phyloP scores from a whole-genome alignment of 2,888 invertebrate species.

The Xestia ashworthii region DNA sequence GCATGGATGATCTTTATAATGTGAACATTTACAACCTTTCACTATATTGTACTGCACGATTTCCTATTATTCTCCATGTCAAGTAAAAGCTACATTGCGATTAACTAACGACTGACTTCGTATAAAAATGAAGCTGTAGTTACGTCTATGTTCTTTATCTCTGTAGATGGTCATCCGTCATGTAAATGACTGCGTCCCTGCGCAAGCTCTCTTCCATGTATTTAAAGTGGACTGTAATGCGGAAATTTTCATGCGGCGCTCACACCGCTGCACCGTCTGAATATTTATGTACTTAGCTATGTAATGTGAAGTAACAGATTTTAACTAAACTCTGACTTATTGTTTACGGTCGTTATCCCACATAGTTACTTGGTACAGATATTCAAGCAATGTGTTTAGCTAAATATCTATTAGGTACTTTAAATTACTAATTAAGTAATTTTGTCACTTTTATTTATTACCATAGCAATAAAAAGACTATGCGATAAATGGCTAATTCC shows the following conservation, averaged over 20 bases:
- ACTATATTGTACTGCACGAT: conserved; percentile 52
- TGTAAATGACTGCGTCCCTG: conserved; percentile 44
- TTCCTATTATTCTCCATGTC: conserved; percentile 50
- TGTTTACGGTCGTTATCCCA: conserved; percentile 20
- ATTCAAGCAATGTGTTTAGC: neutral
- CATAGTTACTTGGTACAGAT: neutral
- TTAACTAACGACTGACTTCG: conserved; percentile 43
- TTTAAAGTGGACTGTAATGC: conserved; percentile 41
- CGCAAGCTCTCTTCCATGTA: conserved; percentile 36
- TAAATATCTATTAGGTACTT: neutral
- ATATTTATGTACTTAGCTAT: conserved; percentile 47
- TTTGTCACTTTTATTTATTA: neutral
- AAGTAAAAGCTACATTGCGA: conserved; percentile 60
- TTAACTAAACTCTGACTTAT: conserved; percentile 10
- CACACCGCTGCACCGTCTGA: conserved; percentile 42
- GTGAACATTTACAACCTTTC: conserved; percentile 65
- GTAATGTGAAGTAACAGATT: conserved; percentile 23
- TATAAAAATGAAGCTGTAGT: conserved; percentile 51
- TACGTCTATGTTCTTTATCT: conserved; percentile 51
- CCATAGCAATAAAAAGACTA: neutral
- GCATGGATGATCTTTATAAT: conserved; percentile 45
- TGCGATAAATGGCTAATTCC: neutral
- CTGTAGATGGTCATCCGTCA: conserved; percentile 49
- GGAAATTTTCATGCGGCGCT: conserved; percentile 51
- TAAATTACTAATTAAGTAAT: neutral